These are phyloP conservation scores for Astropecten irregularis DNA, from an alignment of 53 echinoderm and acorn worm genomes.

Conservation along the genomic window DNA sequence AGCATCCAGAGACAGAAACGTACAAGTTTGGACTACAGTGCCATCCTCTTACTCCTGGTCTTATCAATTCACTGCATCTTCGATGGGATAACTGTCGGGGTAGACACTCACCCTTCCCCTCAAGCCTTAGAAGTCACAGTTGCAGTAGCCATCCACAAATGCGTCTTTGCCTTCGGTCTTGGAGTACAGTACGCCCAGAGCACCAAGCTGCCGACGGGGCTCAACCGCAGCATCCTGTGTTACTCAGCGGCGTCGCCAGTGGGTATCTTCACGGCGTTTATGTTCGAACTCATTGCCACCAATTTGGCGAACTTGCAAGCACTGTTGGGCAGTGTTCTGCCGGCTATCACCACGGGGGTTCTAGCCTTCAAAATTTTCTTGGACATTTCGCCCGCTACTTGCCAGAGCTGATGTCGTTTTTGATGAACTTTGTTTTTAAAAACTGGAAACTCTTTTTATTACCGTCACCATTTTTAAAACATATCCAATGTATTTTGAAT, in stretches of 20 bases:
- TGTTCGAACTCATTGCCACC: slow-evolving; percentile 46
- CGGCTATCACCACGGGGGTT: slow-evolving; percentile 62
- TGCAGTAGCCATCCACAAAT: slow-evolving; percentile 71
- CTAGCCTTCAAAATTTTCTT: slow-evolving; percentile 58
- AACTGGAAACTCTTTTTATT: no score
- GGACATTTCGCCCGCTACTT: slow-evolving; percentile 47
- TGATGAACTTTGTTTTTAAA: no score
- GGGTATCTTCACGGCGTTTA: slow-evolving; percentile 45
- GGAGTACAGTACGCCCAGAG: slow-evolving; percentile 61
- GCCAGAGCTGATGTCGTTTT: slow-evolving; percentile 1
- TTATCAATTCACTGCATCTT: slow-evolving; percentile 66
- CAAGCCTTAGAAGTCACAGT: slow-evolving; percentile 35
- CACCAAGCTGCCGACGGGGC: neutral
- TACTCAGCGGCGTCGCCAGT: slow-evolving; percentile 66
- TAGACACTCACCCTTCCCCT: slow-evolving; percentile 13
- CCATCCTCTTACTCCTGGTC: slow-evolving; percentile 45
- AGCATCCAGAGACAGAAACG: neutral
- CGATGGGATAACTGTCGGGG: slow-evolving; percentile 63
- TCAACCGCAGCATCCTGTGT: slow-evolving; percentile 29
- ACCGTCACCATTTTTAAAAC: no score
- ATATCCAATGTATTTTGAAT: no score
- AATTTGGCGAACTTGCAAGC: slow-evolving; percentile 36
- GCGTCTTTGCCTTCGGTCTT: slow-evolving; percentile 70
- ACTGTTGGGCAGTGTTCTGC: slow-evolving; percentile 42
- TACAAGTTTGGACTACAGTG: neutral